phyloP scores from a whole-genome alignment of 2,888 invertebrate species.

The Meteorus colon region DNA sequence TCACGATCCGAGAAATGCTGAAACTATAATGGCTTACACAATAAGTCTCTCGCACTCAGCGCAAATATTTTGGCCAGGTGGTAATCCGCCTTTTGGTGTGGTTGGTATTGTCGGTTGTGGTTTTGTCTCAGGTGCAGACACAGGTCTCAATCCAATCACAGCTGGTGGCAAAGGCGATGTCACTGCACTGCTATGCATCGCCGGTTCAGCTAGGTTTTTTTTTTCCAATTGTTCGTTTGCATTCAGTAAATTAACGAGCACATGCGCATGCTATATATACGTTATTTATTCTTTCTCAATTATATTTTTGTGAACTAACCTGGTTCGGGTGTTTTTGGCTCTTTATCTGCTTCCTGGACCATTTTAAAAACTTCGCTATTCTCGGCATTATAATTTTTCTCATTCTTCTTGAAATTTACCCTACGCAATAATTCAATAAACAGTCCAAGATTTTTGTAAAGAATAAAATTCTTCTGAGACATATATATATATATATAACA shows the following conservation, averaged over 20 bases:
- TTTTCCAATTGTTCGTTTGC: conserved; percentile 33
- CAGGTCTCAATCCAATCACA: conserved; percentile 79
- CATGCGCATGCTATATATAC: conserved; percentile 16
- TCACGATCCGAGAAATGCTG: conserved; percentile 48
- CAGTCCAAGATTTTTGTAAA: neutral
- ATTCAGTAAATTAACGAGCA: conserved; percentile 18
- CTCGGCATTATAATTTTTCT: conserved; percentile 89
- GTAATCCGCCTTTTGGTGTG: conserved; percentile 79
- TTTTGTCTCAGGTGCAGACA: conserved; percentile 81
- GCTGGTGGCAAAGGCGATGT: conserved; percentile 72
- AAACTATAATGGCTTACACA: conserved; percentile 84
- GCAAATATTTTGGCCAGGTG: conserved; percentile 94
- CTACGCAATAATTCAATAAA: conserved; percentile 74
- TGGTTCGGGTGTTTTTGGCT: conserved; percentile 81
- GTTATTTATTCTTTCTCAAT: conserved; percentile 26
- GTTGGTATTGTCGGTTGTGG: conserved; percentile 73
- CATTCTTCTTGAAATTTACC: conserved; percentile 97
- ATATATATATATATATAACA: neutral
- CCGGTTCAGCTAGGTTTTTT: conserved; percentile 69
- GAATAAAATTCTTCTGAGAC: conserved; percentile 19
- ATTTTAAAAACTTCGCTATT: conserved; percentile 94
- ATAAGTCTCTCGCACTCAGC: conserved; percentile 97
- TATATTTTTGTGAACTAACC: conserved; percentile 75
- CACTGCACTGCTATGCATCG: conserved; percentile 72
- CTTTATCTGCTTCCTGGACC: conserved; percentile 90